These are phyloP conservation scores for Drosophila teissieri DNA, from an alignment of 1,140 invertebrate genomes.

Conservation along the genomic window DNA sequence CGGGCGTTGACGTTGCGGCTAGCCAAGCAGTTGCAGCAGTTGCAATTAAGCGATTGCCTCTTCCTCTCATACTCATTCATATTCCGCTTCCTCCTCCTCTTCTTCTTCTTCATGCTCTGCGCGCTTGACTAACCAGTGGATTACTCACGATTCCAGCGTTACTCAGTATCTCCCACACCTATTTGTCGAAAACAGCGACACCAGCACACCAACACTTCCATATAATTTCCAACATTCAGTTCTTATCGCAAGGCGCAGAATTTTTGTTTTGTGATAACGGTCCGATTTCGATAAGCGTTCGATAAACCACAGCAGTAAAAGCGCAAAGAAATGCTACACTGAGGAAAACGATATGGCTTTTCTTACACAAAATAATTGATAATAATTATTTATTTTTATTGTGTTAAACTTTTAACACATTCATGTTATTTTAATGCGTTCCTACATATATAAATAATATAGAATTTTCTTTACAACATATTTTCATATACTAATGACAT, in stretches of 20 bases:
- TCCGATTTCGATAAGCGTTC: constrained; percentile 50
- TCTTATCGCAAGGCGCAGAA: constrained; percentile 63
- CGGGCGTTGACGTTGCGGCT: constrained; percentile 37
- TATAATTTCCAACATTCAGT: constrained; percentile 52
- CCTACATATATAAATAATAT: no score
- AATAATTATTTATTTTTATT: no score
- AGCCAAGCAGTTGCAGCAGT: constrained; percentile 25
- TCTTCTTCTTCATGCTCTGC: neutral
- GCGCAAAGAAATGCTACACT: constrained; percentile 11
- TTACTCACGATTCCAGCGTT: constrained; percentile 62
- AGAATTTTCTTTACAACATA: no score
- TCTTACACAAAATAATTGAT: no score
- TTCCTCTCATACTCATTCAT: constrained; percentile 14
- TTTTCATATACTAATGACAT: no score
- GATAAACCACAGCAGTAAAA: constrained; percentile 26
- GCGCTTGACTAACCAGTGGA: constrained; percentile 53
- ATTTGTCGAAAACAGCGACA: constrained; percentile 25
- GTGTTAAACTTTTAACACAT: no score
- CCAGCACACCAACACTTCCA: constrained; percentile 16
- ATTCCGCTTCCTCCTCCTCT: neutral
- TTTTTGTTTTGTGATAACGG: constrained; percentile 68
- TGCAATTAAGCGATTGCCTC: constrained; percentile 17
- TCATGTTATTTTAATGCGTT: no score
- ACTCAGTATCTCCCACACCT: constrained; percentile 12
- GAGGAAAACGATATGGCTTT: neutral